Percentiles rank a stretch among this genome's conserved stretches.
Evolutionary conservation across 2,888 invertebrate genomes (phyloP).

Genomic region (Lasioglossum morio): DNA sequence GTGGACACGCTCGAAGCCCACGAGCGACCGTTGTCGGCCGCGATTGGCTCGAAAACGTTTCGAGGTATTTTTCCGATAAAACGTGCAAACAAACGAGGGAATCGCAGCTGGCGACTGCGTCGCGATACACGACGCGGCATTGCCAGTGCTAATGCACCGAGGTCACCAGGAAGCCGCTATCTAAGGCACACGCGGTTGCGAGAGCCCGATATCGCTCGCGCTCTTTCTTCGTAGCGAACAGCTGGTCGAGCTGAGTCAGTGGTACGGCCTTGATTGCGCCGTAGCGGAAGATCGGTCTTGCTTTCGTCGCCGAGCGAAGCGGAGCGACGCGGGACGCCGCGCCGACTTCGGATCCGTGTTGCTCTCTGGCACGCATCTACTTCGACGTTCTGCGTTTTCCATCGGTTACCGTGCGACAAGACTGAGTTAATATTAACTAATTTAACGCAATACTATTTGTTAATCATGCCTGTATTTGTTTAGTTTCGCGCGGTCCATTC

Average conservation of each 20-base stretch:
- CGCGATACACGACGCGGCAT: constrained; percentile 31
- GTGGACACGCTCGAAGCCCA: background rate
- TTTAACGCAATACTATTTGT: too few species aligned
- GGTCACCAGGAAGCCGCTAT: constrained; percentile 82
- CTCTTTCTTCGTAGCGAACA: constrained; percentile 74
- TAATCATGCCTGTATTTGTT: too few species aligned
- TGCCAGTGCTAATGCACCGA: constrained; percentile 75
- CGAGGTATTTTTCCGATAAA: constrained; percentile 24
- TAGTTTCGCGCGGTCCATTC: too few species aligned
- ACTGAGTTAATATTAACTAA: too few species aligned
- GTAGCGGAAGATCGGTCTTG: constrained; percentile 72
- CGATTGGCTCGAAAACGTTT: constrained; percentile 1
- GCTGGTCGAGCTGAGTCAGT: constrained; percentile 77
- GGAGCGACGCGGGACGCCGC: background rate
- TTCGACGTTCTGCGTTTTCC: background rate
- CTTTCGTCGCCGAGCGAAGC: constrained; percentile 41
- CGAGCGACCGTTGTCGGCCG: background rate
- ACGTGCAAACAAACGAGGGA: constrained; percentile 28
- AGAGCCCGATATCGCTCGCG: constrained; percentile 72
- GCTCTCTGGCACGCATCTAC: background rate
- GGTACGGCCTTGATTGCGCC: constrained; percentile 74
- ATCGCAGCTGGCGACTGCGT: constrained; percentile 48
- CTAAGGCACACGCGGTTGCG: constrained; percentile 73
- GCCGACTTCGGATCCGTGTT: constrained; percentile 1
- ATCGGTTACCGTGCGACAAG: too few species aligned